Evolutionary conservation across 2,113 vertebrate species (phyloP).

Genomic region (Prinia subflava): DNA sequence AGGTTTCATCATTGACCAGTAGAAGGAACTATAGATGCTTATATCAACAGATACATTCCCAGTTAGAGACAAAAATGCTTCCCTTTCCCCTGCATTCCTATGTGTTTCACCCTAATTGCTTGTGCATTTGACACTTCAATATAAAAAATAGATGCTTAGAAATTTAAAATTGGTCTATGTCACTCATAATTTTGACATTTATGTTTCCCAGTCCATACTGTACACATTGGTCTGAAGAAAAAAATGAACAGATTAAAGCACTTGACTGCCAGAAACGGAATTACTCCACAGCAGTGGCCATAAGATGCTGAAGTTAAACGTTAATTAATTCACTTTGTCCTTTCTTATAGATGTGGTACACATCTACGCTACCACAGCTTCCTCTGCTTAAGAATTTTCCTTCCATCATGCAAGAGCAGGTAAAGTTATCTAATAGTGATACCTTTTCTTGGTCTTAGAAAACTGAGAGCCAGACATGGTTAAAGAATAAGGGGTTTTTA

Average conservation of each 20-base stretch:
- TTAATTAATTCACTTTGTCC: background rate
- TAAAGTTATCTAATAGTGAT: background rate
- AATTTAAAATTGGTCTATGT: background rate
- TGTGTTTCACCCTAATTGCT: background rate
- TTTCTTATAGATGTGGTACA: background rate
- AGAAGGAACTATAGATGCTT: background rate
- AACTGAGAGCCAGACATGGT: fast-evolving
- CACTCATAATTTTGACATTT: background rate
- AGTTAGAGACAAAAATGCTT: background rate
- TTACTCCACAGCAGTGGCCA: background rate
- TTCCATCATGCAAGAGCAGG: background rate
- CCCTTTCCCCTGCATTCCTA: background rate
- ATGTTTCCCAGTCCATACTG: background rate
- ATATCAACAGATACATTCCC: background rate
- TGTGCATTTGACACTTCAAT: background rate
- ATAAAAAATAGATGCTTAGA: background rate
- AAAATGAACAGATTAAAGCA: background rate
- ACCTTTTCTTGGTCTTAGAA: background rate
- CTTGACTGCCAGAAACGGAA: background rate
- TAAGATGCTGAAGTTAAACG: background rate
- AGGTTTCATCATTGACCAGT: background rate
- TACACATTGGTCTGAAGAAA: background rate
- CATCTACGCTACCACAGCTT: background rate
- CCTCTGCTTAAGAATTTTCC: background rate
- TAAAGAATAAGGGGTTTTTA: background rate